A percentile compares a stretch with the other conserved stretches of the same genome.
These are phyloP conservation scores for Podarcis siculus DNA, from an alignment of 2,797 vertebrate genomes.

Conservation along the genomic window DNA sequence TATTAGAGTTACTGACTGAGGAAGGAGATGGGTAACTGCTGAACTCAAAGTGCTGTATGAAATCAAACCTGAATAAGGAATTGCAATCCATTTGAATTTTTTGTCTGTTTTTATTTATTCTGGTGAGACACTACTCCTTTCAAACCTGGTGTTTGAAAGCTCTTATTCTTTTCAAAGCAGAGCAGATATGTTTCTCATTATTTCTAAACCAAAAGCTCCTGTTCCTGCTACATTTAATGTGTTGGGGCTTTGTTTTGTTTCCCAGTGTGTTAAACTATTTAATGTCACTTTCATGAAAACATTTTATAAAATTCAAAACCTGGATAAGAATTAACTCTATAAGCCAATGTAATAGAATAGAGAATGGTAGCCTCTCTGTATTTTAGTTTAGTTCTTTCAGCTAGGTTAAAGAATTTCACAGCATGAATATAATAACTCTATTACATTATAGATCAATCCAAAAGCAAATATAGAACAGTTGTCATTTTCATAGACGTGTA, in stretches of 20 bases:
- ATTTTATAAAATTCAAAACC: conserved; percentile 43
- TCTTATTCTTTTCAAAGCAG: background rate
- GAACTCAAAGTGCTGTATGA: too few species aligned
- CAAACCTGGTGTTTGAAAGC: background rate
- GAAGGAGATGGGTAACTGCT: background rate
- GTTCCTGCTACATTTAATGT: conserved; percentile 60
- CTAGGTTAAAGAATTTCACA: conserved; percentile 52
- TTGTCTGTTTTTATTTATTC: background rate
- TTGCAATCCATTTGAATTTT: background rate
- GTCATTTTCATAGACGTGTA: conserved; percentile 54
- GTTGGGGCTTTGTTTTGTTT: conserved; percentile 29
- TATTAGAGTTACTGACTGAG: background rate
- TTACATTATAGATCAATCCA: conserved; percentile 61
- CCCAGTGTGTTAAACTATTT: conserved; percentile 38
- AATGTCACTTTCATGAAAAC: conserved; percentile 35
- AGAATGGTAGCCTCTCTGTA: conserved; percentile 53
- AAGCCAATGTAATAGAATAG: conserved; percentile 37
- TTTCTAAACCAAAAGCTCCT: conserved; percentile 52
- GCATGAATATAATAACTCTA: conserved; percentile 48
- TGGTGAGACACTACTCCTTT: background rate
- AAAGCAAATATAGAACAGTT: conserved; percentile 42
- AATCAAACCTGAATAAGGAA: background rate
- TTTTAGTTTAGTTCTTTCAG: conserved; percentile 45
- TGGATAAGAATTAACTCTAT: conserved; percentile 49
- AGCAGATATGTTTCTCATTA: conserved; percentile 27